These are phyloP conservation scores for Oxycera nigricornis DNA, from an alignment of 2,888 invertebrate genomes.

Conservation along the genomic window DNA sequence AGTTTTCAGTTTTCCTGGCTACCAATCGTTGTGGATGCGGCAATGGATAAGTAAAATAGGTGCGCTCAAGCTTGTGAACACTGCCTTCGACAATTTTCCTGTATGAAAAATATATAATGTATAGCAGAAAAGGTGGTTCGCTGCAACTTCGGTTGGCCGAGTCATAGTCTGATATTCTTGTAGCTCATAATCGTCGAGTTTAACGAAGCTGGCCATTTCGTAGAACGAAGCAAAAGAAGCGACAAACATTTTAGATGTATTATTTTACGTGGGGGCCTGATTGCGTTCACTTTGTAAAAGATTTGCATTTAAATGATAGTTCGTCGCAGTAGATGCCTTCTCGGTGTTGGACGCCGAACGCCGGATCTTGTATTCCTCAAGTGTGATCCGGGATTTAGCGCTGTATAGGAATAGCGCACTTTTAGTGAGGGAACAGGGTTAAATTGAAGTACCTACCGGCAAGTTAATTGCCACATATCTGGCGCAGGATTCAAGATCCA, in stretches of 20 bases:
- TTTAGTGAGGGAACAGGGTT: too few relatives aligned
- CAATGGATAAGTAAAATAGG: constrained; percentile 2
- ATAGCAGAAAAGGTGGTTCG: not conserved
- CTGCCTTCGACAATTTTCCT: not conserved
- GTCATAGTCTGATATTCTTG: constrained; percentile 29
- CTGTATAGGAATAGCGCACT: too few relatives aligned
- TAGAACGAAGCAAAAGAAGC: constrained; percentile 3
- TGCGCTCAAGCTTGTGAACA: not conserved
- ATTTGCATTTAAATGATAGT: too few relatives aligned
- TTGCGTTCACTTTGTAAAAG: too few relatives aligned
- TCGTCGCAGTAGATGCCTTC: too few relatives aligned
- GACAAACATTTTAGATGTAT: not conserved
- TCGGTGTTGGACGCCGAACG: too few relatives aligned
- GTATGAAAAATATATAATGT: not conserved
- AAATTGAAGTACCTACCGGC: too few relatives aligned
- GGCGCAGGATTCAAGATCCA: too few relatives aligned
- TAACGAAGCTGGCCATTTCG: constrained; percentile 17
- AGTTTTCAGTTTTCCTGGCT: not conserved
- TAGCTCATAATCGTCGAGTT: constrained; percentile 35
- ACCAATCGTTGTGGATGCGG: not conserved
- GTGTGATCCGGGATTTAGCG: too few relatives aligned
- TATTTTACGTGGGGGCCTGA: not conserved
- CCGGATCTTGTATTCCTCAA: too few relatives aligned
- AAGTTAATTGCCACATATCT: too few relatives aligned
- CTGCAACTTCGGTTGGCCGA: constrained; percentile 5